Base-by-base conservation (phyloP, 1,140 invertebrate species). In the Drosophila bifasciata region DNA sequence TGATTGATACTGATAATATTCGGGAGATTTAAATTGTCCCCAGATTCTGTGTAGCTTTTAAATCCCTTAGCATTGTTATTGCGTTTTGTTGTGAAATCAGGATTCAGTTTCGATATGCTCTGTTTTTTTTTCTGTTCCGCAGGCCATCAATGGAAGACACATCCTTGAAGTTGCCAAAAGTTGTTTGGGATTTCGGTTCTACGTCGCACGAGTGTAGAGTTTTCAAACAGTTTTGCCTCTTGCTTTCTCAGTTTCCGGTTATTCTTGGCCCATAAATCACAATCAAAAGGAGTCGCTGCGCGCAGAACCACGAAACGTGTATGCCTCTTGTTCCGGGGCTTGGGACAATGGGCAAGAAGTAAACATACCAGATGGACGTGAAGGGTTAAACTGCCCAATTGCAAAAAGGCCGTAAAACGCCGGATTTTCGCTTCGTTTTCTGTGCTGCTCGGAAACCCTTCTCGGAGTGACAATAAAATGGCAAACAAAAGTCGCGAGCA, bases 351-450 rank as follows among this genome's bases (percentile, higher is more conserved):
- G 23, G 15, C 9, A 46, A 61, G 48, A 36, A 58, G 53, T 51
- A 44, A 74, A 62, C 25, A 40, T 50, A 49, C 73, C 81, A 84
- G 80, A 71, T 85, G 80, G 72, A 84, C 71, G 63, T 73, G 83
- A 88, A 88, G 83, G 83, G 83, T 88, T 88, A 88, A 88, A 67
- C 84, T 88, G 84, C 72, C 83, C 84, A 86, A 88, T 80, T 80
- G 77, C 79, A 53, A 68, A 72, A 62, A 51, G 61, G 75, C 61
- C 84, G 64, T 88, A 88, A 88, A 88, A 76, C 79, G 67, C 69
- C 63, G 83, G 84, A 79, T 89, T 86, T 57, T 51, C 17, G 49
- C 17, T 59, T 62, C 36, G 56, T 23, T 72, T 74, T 78, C 41
- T 57, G 49, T 58, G 68, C 58, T 66, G 74, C 56, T 56, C 58